Percentiles rank a stretch among this genome's conserved stretches.
These are phyloP conservation scores for Bombus fervidus DNA, from an alignment of 1,140 invertebrate genomes.

Conservation along the genomic window DNA sequence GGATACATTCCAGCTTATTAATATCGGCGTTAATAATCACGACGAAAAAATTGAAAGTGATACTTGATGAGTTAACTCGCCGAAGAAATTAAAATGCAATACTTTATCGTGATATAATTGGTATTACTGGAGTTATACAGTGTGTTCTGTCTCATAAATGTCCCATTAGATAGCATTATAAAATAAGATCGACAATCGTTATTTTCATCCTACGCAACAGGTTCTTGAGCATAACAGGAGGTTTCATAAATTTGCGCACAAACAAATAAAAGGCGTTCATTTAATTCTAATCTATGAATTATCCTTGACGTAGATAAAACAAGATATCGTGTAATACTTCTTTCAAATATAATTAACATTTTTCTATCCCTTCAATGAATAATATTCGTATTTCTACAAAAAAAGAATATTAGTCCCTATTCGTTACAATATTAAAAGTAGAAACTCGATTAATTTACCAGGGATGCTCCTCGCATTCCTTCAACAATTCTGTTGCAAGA, in stretches of 20 bases:
- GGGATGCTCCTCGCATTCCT: background rate
- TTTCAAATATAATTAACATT: background rate
- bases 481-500: background rate
- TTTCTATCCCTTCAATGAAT: background rate
- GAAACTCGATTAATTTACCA: background rate
- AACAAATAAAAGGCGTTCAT: background rate
- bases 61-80: background rate
- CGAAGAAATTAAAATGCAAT: background rate
- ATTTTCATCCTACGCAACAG: background rate
- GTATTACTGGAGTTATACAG: background rate
- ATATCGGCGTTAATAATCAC: background rate
- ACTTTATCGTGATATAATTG: background rate
- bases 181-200: background rate
- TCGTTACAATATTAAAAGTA: background rate
- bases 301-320: background rate
- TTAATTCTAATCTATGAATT: background rate
- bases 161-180: background rate
- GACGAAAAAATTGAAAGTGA: background rate
- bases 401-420: too few species aligned
- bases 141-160: background rate
- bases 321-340: background rate
- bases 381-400: background rate
- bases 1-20: background rate
- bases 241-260: background rate
- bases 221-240: background rate